Base-by-base conservation (phyloP, 2,888 invertebrate species). In the Limenitis camilla region DNA sequence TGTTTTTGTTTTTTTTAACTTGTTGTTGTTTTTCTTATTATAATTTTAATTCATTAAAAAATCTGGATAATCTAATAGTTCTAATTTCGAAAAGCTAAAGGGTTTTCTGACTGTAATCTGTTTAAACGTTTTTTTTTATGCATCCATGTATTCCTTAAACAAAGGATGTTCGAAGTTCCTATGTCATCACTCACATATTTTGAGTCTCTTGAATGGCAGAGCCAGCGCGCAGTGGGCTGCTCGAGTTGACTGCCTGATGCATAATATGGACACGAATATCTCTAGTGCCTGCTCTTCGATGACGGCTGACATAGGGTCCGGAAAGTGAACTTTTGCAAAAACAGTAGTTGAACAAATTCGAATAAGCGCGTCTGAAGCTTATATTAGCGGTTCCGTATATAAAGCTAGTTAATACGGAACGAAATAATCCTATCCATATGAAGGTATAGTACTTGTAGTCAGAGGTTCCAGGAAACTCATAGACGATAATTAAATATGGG, bases 221-320 rank as follows among this genome's bases (percentile, higher is more conserved):
- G 1, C 59, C 54, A 0, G 49, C 60, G 0, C 90, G 78, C 58
- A 89, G 89, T 3, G 91, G 90, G 65, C 89, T 61, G 0, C 44
- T 41, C 0, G 53, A 6, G n/a, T 49, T 61, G 0, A 72, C 49
- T 0, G 63, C 64, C 27, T 71, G 67, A n/a, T 74, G 73, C 68
- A 94, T 92, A 47, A 94, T 93, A 71, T 94, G 94, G 6, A 94
- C 93, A 30, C 91, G 76, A n/a, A 93, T 90, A 59, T 93, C 91
- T 4, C 90, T 88, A 0, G 90, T 81, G 9, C 90, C 83, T 51
- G 55, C 53, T 48, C 86, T 76, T 33, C 92, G 76, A 49, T 90
- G 89, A 39, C 93, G 87, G 53, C 91, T 78, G 5, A 91, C 89
- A 62, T 91, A 91, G 2, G 92, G 90, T 28, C 91, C 91, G 5